Evolutionary conservation across 2,888 invertebrate genomes (phyloP).

Genomic region (Sminthurinus aureus): DNA sequence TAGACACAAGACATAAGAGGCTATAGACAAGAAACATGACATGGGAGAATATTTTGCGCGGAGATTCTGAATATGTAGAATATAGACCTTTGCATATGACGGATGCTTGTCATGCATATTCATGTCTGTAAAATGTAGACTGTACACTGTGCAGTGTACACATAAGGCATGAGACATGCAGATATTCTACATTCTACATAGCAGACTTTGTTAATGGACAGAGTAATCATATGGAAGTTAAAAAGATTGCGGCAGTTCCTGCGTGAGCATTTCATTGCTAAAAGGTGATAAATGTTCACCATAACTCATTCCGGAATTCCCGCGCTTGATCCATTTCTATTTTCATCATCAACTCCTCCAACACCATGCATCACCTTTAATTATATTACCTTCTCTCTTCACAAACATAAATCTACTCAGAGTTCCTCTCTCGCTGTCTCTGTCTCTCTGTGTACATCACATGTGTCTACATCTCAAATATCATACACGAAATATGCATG

Average conservation of each 20-base stretch:
- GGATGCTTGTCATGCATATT: no score
- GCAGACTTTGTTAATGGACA: neutral
- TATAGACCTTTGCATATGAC: no score
- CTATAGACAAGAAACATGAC: no score
- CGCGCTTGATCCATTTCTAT: slow-evolving; percentile 59
- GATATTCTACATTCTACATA: neutral
- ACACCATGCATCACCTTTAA: slow-evolving; percentile 59
- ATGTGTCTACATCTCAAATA: neutral
- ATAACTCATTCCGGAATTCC: slow-evolving; percentile 55
- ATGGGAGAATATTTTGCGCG: no score
- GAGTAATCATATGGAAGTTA: neutral
- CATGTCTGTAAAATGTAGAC: no score
- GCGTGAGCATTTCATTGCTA: slow-evolving; percentile 23
- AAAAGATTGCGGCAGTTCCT: slow-evolving; percentile 1
- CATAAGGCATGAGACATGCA: no score
- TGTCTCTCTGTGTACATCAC: slow-evolving; percentile 8
- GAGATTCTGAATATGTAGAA: no score
- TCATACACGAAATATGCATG: no score
- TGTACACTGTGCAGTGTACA: no score
- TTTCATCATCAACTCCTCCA: slow-evolving; percentile 57
- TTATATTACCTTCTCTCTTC: slow-evolving; percentile 54
- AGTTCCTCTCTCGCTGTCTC: neutral
- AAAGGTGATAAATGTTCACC: slow-evolving; percentile 49
- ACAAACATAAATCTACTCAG: slow-evolving; percentile 34
- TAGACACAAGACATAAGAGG: no score